Evolutionary conservation across 2,113 vertebrate genomes (phyloP), one percentile per base, ranked within the genome.

Genomic region (Brachyistius frenatus): DNA sequence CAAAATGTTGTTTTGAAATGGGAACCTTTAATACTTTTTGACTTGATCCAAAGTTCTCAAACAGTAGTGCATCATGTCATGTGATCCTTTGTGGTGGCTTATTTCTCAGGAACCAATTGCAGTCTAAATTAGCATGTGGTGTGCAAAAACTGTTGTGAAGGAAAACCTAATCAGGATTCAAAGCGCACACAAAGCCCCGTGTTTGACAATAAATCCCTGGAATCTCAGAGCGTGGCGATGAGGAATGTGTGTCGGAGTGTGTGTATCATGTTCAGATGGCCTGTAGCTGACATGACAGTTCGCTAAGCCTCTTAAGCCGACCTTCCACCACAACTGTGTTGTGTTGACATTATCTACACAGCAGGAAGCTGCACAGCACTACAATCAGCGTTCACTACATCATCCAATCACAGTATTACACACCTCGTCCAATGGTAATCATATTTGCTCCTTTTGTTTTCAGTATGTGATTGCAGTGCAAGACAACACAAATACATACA

Each of bases 221-320:
- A 63, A 80, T 82, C 36, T 61, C 50, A 47, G 60, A 72, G 69
- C 49, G 33, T 68, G 75, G 50, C 76, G 23, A 68, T 31, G 58
- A 74, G 73, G 71, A 64, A 78, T 78, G 76, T 55, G 55, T 72
- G 81, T 64, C 14, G 4, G 47, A 36, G 64, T 71, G 80, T 30
- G 52, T 82, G 82, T 82, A 16, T 88, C 73, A 62, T 71, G 72
- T 83, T 80, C 73, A 57, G 61, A 66, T 66, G 70, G 73, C 69
- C 78, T 47, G 65, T 53, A 66, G 88, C 88, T 87, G 83, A 90
- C 85, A 88, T 62, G 88, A 84, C 83, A 69, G 80, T 84, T 83
- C 31, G 0, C 66, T 91, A 89, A 93, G 91, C 88, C 89, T 86
- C 87, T 91, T 90, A 89, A 87, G 66, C 76, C 47, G 33, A 64